Evolutionary conservation across 2,888 invertebrate genomes (phyloP).

Genomic region (Sepioteuthis lessoniana): DNA sequence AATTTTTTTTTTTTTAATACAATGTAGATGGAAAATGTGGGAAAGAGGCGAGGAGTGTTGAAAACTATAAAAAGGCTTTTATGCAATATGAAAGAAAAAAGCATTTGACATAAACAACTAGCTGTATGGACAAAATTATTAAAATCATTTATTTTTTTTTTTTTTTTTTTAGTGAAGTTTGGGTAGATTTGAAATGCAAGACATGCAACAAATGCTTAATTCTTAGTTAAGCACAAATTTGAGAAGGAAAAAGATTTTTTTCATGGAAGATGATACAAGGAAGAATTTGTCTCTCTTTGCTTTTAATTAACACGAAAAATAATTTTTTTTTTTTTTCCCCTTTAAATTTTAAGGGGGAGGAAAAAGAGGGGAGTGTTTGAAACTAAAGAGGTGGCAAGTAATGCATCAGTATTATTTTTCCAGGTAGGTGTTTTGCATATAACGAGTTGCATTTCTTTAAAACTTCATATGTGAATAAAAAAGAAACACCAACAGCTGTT

Average conservation of each 20-base stretch:
- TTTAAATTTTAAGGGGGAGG: background rate
- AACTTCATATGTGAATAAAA: no score
- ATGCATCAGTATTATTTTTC: no score
- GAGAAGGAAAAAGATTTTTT: background rate
- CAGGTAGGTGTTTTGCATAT: background rate
- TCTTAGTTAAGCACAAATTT: background rate
- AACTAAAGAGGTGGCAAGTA: background rate
- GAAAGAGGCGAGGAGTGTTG: no score
- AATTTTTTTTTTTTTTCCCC: background rate
- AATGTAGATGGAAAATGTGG: no score
- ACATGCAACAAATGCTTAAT: background rate
- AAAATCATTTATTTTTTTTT: background rate
- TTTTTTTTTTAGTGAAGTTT: background rate
- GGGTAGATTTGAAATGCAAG: constrained; percentile 9
- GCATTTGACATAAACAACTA: background rate
- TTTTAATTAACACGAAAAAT: background rate
- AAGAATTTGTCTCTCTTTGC: background rate
- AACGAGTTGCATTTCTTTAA: no score
- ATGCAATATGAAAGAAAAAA: background rate
- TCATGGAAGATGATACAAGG: background rate
- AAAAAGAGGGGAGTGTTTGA: background rate
- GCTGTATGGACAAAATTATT: background rate
- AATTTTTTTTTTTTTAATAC: no score
- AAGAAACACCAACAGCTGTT: no score
- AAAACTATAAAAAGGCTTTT: no score